These are phyloP conservation scores for Halichoerus grypus DNA, from an alignment of 2,113 vertebrate genomes.

Conservation along the genomic window DNA sequence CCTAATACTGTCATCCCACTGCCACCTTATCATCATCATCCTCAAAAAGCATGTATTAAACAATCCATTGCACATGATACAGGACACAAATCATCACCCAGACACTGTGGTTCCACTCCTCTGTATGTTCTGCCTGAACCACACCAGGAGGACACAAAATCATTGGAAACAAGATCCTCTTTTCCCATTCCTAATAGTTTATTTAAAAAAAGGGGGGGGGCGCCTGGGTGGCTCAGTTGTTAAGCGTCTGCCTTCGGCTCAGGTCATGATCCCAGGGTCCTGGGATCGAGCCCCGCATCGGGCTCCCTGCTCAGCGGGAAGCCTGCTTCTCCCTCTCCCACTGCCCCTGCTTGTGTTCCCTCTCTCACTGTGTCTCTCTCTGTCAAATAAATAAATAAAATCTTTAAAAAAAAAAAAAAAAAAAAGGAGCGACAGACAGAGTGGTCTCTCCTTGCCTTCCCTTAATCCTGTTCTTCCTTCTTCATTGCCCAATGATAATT, in stretches of 20 bases:
- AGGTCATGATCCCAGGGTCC: no score
- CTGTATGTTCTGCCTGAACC: not conserved
- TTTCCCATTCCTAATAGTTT: not conserved
- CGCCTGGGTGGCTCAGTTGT: no score
- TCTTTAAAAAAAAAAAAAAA: no score
- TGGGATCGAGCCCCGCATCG: no score
- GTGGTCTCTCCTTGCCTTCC: not conserved
- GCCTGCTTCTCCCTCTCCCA: no score
- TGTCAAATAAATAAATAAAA: no score
- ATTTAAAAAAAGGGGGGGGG: no score
- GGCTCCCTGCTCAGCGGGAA: no score
- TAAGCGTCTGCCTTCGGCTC: no score
- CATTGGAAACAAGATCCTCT: not conserved
- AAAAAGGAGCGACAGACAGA: not conserved
- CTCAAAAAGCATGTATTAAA: not conserved
- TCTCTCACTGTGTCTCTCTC: no score
- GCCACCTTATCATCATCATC: not conserved
- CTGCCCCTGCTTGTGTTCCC: no score
- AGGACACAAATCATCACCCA: not conserved
- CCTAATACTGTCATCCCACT: constrained; percentile 23
- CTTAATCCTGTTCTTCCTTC: not conserved
- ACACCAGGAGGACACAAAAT: not conserved
- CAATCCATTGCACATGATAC: not conserved
- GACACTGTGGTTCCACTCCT: not conserved
- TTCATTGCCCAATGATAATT: not conserved